phyloP scores from a whole-genome alignment of 37 sponge, comb jelly and placozoan genomes.

The Hormiphora californensis region DNA sequence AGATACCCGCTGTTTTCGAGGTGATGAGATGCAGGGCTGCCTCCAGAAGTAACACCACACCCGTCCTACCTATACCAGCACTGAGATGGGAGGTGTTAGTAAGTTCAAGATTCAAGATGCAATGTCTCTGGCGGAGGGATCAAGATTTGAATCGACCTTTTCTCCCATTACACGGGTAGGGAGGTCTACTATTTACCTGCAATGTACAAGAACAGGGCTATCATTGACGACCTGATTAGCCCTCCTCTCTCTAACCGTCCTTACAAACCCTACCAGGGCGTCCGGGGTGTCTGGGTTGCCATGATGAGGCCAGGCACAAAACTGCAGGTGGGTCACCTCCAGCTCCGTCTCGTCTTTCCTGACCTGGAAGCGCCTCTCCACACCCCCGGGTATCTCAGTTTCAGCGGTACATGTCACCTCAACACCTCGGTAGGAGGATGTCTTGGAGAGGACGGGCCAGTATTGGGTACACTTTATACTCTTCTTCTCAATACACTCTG shows the following conservation, averaged over 20 bases:
- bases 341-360: not conserved
- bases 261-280: constrained; percentile 55
- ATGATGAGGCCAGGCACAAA: constrained; percentile 64
- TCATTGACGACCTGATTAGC: constrained; percentile 33
- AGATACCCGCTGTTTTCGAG: not conserved
- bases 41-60: not conserved
- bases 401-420: not conserved
- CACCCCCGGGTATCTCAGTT: not conserved
- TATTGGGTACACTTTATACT: constrained; percentile 48
- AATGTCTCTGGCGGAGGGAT: not conserved
- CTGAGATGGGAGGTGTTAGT: not conserved
- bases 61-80: constrained; percentile 28
- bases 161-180: no score
- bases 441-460: constrained; percentile 16
- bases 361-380: not conserved
- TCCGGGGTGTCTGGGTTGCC: constrained; percentile 58
- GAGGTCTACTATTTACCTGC: no score
- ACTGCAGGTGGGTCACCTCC: constrained; percentile 63
- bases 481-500: constrained; percentile 36
- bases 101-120: not conserved
- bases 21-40: not conserved
- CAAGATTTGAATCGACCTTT: not conserved
- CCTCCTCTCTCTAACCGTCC: not conserved
- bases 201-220: not conserved
- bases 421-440: not conserved